Base-by-base conservation (phyloP, 2,888 invertebrate genomes). In the Ormyrus nitidulus region DNA sequence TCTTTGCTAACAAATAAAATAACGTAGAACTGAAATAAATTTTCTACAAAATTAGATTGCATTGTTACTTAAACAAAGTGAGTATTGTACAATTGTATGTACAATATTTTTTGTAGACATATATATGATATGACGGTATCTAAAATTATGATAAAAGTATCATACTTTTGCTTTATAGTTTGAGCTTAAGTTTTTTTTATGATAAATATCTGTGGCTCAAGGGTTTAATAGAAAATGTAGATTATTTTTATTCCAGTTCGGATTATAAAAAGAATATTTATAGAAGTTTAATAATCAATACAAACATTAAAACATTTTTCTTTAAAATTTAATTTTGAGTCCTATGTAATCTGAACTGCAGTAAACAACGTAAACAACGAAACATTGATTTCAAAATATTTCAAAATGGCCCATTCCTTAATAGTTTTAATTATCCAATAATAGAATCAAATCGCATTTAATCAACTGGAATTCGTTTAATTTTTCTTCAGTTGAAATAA, bases 41-140 rank as follows among this genome's bases (percentile, higher is more conserved):
- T 76, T 80, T 80, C 80, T 80, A 62, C 44, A 44, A 7, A 46
- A 76, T 19, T 44, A 76, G 34, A 72, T 68, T 56, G 68, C 71
- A 71, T 72, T 76, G 76, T 68, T 71, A 66, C 62, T 76, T 76
- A 62, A 71, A 68, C 59, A 69, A 56, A 46, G 64, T 58, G 54
- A 75, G 65, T 66, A 72, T 62, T 66, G 58, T 51, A 70, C 11
- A 46, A 70, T 64, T 70, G 51, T 77, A 61, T 71, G 72, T 68
- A 61, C 34, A 69, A 62, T 62, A 58, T 53, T 79, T 66, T 69
- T 61, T 56, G 54, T 72, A 76, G 66, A 54, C 7, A 13, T 73
- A 5, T 46, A 72, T 61, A 56, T 62, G 46, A 46, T 66, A 5
- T 66, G 34, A 34, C 34, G 34, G 34, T 65, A 53, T 49, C 13